Percentiles rank a stretch among this genome's conserved stretches.
phyloP scores from a whole-genome alignment of 2,888 invertebrate genomes.

The Cheilosia vernalis region DNA sequence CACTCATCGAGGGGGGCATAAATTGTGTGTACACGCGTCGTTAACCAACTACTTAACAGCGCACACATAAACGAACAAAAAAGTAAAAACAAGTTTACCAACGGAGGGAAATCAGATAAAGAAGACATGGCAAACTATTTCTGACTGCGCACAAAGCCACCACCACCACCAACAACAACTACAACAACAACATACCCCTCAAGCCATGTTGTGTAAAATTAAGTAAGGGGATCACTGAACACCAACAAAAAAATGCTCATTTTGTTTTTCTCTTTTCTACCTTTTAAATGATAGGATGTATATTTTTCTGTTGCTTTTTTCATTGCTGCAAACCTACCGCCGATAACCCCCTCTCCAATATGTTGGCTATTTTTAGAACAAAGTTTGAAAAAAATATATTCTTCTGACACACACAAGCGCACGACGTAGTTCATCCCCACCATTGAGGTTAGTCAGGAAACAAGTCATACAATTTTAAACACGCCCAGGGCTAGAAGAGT shows the following conservation, averaged over 20 bases:
- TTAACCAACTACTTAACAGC: slow-evolving; percentile 35
- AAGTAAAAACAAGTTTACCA: slow-evolving; percentile 29
- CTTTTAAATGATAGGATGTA: slow-evolving; percentile 40
- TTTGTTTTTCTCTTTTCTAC: slow-evolving; percentile 57
- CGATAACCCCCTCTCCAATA: slow-evolving; percentile 59
- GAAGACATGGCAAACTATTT: slow-evolving; percentile 53
- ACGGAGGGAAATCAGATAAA: slow-evolving; percentile 28
- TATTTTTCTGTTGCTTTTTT: slow-evolving; percentile 33
- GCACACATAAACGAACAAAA: slow-evolving; percentile 33
- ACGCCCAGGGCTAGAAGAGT: slow-evolving; percentile 11
- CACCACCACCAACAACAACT: slow-evolving; percentile 8
- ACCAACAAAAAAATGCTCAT: slow-evolving; percentile 10
- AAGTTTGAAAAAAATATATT: neutral
- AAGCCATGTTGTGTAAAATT: slow-evolving; percentile 1
- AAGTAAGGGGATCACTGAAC: neutral
- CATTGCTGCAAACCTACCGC: slow-evolving; percentile 9
- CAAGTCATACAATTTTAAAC: slow-evolving; percentile 4
- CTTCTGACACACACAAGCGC: slow-evolving; percentile 30
- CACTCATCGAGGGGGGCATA: slow-evolving; percentile 24
- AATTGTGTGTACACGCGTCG: slow-evolving; percentile 50
- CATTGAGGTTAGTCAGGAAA: neutral
- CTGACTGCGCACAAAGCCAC: slow-evolving; percentile 59
- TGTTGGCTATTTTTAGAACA: slow-evolving; percentile 7
- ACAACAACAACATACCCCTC: neutral
- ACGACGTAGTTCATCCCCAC: slow-evolving; percentile 50